Evolutionary conservation across 37 sponge, comb jelly and placozoan species (phyloP), one percentile per base, ranked within the genome.

Genomic region (Mnemiopsis leidyi): DNA sequence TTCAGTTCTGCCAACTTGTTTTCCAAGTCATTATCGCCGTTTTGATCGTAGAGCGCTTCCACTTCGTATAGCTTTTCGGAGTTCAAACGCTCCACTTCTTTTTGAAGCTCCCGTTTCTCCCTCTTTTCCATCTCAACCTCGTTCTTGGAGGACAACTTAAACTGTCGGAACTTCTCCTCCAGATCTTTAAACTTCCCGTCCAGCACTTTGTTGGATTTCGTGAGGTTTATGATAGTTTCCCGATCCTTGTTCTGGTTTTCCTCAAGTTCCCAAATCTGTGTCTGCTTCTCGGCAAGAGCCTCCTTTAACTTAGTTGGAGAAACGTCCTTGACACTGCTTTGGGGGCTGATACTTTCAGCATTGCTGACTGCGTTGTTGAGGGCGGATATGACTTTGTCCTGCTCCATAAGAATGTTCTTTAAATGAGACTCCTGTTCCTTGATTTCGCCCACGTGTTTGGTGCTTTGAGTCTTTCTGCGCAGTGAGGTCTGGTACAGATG

Each of bases 211-310:
- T 36, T 9, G 32, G 82, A 32, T 30, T 13, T 82, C 7, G 82
- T 82, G 37, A 82, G 82, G 32, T 31, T 36, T 7, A 30, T 9
- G 3, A 82, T 1, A 35, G 38, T 5, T 34, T 82, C 82, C 35
- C 23, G 3, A 23, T 82, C 82, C 23, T 82, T 82, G 38, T 31
- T 82, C 23, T 30, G 36, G 23, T 82, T 31, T 23, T 82, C 82
- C 82, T 82, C 82, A 3, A 82, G 36, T 37, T 82, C 82, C 82
- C 82, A 82, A 23, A 82, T 35, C 38, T 82, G 82, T 23, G 82
- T 82, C 23, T 82, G 82, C 32, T 82, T 82, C 82, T 82, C 82
- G 36, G 82, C 82, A 5, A 82, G 82, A 7, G 82, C 38, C 36
- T 82, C 82, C 82, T 82, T 82, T 13, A 82, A 35, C 38, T 82